Percentiles rank a stretch among this genome's conserved stretches.
Conservation (phyloP, 1,140 invertebrate species). For the Rhyzopertha dominica region DNA sequence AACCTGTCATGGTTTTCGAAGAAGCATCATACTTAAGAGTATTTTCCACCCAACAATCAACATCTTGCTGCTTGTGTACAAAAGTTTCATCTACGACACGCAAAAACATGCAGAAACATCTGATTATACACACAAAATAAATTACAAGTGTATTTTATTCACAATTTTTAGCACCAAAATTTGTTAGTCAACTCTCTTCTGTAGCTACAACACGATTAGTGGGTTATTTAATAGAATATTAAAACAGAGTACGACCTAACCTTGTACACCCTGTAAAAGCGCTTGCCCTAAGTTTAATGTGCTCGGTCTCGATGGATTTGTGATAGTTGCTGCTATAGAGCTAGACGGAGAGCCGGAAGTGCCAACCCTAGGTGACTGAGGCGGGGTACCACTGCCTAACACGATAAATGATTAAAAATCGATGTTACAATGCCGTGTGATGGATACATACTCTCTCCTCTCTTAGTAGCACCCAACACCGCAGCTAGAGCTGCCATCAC, state of each 20-base stretch:
- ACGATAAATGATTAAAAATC: conserved; percentile 7
- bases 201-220: no score
- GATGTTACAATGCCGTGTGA: not conserved
- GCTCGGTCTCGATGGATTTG: conserved; percentile 26
- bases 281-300: conserved; percentile 45
- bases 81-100: conserved; percentile 16
- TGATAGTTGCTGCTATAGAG: conserved; percentile 34
- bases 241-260: no score
- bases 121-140: conserved; percentile 3
- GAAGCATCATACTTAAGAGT: conserved; percentile 29
- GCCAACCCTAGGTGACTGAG: conserved; percentile 37
- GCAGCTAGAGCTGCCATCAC: conserved; percentile 41
- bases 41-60: conserved; percentile 34
- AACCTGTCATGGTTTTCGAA: conserved; percentile 34
- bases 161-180: conserved; percentile 14
- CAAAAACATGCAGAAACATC: not conserved
- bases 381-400: conserved; percentile 41
- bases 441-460: conserved; percentile 36
- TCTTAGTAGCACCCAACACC: conserved; percentile 35
- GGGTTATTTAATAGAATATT: no score
- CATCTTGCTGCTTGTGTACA: conserved; percentile 22
- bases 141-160: conserved; percentile 9
- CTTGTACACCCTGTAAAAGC: conserved; percentile 47
- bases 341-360: conserved; percentile 32
- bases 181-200: not conserved